Evolutionary conservation across 2,113 vertebrate genomes (phyloP).

Genomic region (Mirounga angustirostris): DNA sequence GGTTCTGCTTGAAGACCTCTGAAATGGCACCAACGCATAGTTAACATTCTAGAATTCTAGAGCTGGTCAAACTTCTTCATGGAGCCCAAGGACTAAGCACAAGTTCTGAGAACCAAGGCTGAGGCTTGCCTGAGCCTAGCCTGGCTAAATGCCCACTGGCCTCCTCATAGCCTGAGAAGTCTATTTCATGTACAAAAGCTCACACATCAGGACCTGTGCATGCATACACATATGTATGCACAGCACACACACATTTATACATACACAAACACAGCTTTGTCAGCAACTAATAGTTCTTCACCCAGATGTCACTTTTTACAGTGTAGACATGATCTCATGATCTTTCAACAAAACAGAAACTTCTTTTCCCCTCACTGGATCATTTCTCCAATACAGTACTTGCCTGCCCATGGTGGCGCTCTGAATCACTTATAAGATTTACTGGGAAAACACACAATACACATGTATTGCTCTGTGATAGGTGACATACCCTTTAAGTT

Average conservation of each 20-base stretch:
- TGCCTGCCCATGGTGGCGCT: not conserved
- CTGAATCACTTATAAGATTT: not conserved
- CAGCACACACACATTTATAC: not conserved
- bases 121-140: not conserved
- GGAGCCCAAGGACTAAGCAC: not conserved
- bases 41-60: not conserved
- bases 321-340: not conserved
- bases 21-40: not conserved
- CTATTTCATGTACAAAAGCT: not conserved
- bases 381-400: not conserved
- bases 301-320: not conserved
- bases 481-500: not conserved
- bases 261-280: not conserved
- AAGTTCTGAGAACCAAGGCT: not conserved
- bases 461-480: rapidly evolving
- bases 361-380: not conserved
- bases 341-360: not conserved
- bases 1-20: not conserved
- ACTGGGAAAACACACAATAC: not conserved
- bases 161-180: not conserved
- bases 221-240: rapidly evolving
- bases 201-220: not conserved
- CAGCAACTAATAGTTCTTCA: not conserved
- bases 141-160: not conserved
- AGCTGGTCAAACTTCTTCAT: not conserved